Conservation (phyloP, 2,797 vertebrate genomes). For the Tenualosa thibaudeaui region DNA sequence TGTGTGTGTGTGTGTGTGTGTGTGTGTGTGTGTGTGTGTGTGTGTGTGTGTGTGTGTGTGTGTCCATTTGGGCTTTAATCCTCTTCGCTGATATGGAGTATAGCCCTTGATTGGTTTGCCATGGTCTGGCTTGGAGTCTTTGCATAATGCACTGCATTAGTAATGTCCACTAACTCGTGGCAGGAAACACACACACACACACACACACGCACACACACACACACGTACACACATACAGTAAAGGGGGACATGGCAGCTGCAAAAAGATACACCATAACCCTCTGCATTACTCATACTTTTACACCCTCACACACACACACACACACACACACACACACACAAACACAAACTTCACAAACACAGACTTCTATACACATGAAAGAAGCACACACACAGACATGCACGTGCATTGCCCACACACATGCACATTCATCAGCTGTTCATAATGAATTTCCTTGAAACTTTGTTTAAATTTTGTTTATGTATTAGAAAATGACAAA, state of each 20-base stretch:
- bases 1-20: slow-evolving; percentile 1
- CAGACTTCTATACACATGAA: background rate
- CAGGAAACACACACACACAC: background rate
- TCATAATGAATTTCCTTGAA: background rate
- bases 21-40: background rate
- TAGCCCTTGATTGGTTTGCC: background rate
- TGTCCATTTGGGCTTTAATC: background rate
- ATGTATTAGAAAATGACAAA: background rate
- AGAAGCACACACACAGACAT: background rate
- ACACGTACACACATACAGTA: background rate
- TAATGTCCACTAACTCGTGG: background rate
- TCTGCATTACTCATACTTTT: background rate
- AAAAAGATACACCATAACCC: background rate
- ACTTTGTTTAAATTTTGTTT: background rate
- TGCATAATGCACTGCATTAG: background rate
- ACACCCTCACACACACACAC: background rate
- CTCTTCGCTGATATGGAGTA: background rate
- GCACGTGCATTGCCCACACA: background rate
- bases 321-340: background rate
- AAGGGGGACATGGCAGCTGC: background rate
- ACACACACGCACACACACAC: background rate
- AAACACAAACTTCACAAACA: background rate
- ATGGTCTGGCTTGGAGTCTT: background rate
- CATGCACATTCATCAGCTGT: background rate
- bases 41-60: background rate